Conservation (phyloP, 1,140 invertebrate genomes). For the Tetragnatha versicolor region DNA sequence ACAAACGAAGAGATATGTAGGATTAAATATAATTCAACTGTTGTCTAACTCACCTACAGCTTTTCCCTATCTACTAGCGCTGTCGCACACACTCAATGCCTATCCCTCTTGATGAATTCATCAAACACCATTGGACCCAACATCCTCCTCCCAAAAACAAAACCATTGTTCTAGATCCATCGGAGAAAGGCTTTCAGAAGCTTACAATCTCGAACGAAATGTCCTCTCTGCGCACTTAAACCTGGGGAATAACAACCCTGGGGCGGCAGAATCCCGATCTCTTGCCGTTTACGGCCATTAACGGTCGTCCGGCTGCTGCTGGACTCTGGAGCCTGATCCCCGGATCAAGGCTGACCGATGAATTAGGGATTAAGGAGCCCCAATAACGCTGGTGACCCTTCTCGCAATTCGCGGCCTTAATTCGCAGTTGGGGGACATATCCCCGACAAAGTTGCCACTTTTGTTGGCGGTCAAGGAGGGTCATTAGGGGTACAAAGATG, state of each 20-base stretch:
- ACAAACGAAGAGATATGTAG: too few species aligned
- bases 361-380: constrained; percentile 30
- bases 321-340: background rate
- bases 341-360: constrained; percentile 35
- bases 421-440: constrained; percentile 40
- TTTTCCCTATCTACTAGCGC: background rate
- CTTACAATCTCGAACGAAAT: background rate
- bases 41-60: background rate
- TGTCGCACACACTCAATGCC: background rate
- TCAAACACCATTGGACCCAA: background rate
- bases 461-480: constrained; percentile 32
- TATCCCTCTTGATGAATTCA: background rate
- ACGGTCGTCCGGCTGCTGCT: background rate
- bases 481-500: constrained; percentile 26
- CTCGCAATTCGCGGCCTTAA: constrained; percentile 39
- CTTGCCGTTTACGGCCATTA: constrained; percentile 24
- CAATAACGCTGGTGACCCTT: background rate
- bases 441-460: constrained; percentile 25
- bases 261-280: constrained; percentile 29
- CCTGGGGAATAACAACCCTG: background rate
- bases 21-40: too few species aligned
- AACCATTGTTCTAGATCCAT: background rate
- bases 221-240: background rate
- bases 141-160: too few species aligned
- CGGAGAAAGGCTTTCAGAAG: background rate